Evolutionary conservation across 2,888 invertebrate genomes (phyloP).

Genomic region (Girardia tigrina): DNA sequence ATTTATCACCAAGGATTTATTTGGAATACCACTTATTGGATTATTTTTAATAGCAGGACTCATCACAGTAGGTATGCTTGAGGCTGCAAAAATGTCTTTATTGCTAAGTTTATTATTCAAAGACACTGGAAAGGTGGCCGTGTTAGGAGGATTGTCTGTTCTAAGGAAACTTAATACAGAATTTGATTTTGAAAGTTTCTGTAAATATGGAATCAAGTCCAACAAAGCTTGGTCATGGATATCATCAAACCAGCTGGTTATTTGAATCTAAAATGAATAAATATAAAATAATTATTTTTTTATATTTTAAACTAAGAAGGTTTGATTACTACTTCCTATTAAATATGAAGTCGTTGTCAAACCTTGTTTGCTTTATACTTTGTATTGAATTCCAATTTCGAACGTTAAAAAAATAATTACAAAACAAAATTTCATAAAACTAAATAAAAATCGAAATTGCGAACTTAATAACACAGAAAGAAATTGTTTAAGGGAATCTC

Average conservation of each 20-base stretch:
- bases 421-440: too few species aligned
- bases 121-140: not conserved
- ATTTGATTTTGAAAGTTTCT: constrained; percentile 62
- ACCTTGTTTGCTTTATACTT: too few species aligned
- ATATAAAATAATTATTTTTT: too few species aligned
- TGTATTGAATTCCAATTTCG: too few species aligned
- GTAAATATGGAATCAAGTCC: constrained; percentile 92
- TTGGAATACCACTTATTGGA: not conserved
- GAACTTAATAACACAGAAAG: too few species aligned
- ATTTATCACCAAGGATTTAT: not conserved
- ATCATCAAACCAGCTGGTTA: constrained; percentile 99
- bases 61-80: not conserved
- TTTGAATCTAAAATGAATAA: constrained; percentile 67
- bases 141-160: not conserved
- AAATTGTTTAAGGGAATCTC: too few species aligned
- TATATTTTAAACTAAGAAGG: too few species aligned
- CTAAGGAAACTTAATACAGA: constrained; percentile 7
- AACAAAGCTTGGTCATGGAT: constrained; percentile 87
- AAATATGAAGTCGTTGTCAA: too few species aligned
- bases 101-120: not conserved
- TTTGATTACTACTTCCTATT: too few species aligned
- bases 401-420: too few species aligned
- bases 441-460: too few species aligned
- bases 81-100: not conserved
- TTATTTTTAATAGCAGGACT: not conserved